phyloP scores from a whole-genome alignment of 1,140 invertebrate species.

The Drosophila rufa region DNA sequence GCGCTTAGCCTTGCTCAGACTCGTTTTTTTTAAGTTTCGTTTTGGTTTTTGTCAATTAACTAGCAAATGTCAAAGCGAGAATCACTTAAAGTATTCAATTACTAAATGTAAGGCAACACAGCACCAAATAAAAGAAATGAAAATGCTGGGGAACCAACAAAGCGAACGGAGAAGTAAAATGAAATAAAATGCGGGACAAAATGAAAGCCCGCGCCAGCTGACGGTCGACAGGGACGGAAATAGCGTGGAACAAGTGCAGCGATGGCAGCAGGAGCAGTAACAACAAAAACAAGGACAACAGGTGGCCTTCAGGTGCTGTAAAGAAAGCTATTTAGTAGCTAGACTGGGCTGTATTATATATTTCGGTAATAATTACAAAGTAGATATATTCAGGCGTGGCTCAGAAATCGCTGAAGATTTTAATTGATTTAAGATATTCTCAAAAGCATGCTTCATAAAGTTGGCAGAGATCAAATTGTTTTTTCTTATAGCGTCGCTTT shows the following conservation, averaged over 20 bases:
- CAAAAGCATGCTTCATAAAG: not conserved
- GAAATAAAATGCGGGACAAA: conserved; percentile 65
- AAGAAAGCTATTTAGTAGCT: not conserved
- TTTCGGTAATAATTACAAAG: not conserved
- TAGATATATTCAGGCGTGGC: not conserved
- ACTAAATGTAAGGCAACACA: conserved; percentile 65
- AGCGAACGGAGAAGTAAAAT: conserved; percentile 49
- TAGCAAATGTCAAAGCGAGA: conserved; percentile 51
- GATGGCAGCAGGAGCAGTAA: conserved; percentile 35
- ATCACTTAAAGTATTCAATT: conserved; percentile 82
- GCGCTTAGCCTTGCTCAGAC: conserved; percentile 29
- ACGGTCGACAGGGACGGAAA: conserved; percentile 43
- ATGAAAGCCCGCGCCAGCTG: conserved; percentile 55
- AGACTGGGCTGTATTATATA: not conserved
- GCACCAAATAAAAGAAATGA: conserved; percentile 30
- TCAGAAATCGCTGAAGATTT: not conserved
- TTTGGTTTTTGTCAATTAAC: conserved; percentile 59
- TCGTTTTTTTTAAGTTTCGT: conserved; percentile 6
- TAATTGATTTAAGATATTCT: too few species aligned
- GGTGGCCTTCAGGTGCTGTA: conserved; percentile 37
- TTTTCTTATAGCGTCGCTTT: too few species aligned
- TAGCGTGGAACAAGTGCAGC: conserved; percentile 50
- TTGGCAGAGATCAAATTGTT: too few species aligned
- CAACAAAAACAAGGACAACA: conserved; percentile 64
- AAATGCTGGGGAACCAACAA: conserved; percentile 35